phyloP scores from a whole-genome alignment of 2,113 vertebrate genomes.

The Poeciliopsis retropinna region DNA sequence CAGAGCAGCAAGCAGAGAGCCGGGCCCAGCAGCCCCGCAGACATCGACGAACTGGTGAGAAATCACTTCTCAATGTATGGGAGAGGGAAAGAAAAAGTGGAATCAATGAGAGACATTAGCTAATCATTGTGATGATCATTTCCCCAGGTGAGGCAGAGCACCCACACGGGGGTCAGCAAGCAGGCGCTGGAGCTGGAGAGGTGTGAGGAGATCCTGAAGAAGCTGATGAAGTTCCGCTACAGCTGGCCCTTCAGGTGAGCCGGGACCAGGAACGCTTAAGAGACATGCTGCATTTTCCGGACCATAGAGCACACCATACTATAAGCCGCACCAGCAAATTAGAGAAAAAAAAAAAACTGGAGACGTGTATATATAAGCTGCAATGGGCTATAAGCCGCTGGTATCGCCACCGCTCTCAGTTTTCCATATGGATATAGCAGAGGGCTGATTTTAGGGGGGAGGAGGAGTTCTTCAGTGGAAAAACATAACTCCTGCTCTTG shows the following conservation, averaged over 20 bases:
- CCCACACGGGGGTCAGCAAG: constrained; percentile 76
- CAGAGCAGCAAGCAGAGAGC: constrained; percentile 76
- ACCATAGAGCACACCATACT: no score
- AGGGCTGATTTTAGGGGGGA: not conserved
- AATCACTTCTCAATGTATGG: not conserved
- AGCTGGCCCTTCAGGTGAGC: constrained; percentile 97
- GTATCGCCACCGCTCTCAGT: no score
- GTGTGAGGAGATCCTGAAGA: constrained; percentile 93
- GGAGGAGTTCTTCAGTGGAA: no score
- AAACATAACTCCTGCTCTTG: no score
- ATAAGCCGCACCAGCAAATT: no score
- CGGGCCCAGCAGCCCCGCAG: constrained; percentile 80
- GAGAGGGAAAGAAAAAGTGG: no score
- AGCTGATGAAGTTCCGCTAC: constrained; percentile 91
- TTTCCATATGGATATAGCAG: no score
- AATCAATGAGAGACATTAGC: no score
- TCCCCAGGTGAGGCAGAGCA: constrained; percentile 87
- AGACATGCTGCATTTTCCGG: no score
- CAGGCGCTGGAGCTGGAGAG: constrained; percentile 89
- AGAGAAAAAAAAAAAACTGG: no score
- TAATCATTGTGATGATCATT: not conserved
- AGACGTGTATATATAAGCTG: no score
- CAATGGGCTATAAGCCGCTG: no score
- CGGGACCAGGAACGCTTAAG: not conserved
- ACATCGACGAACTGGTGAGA: constrained; percentile 96